Base-by-base conservation (phyloP, 2,113 vertebrate species). In the Cyanoderma ruficeps region DNA sequence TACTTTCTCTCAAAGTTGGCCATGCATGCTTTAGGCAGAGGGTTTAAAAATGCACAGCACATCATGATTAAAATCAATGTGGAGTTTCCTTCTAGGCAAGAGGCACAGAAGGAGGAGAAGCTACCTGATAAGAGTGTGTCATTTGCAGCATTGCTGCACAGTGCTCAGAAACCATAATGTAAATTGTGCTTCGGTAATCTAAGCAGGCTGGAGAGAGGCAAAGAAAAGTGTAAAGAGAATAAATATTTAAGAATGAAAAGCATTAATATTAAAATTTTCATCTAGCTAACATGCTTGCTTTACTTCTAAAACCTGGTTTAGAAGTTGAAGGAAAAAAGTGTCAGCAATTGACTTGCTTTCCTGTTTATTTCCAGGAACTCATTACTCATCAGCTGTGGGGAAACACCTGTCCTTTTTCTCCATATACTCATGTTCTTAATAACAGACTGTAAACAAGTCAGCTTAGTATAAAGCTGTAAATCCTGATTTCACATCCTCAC, bases 381-480 rank as follows among this genome's bases (percentile, higher is more conserved):
- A 49, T 87, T 89, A 57, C 37, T 96, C 63, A 64, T 35, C 65
- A 46, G 42, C 61, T 52, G 7, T 68, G 35, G 84, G 94, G 84
- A 96, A 95, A 42, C 93, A 94, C 81, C 91, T 97, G 84, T 57
- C 49, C 37, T 78, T 75, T 82, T 79, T 89, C 46, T 91, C 80
- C 28, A 7, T 68, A 17, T 28, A 7, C 25, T 82, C 53, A 37
- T 25, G 56, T 91, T 76, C 44, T 55, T 87, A 60, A 75, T 71
- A 71, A 50, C 46, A 60, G 39, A 21, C 21, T 68, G 28, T 87
- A 89, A 87, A 84, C 31, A 15, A 74, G 59, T 55, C 39, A 35
- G 18, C 49, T 31, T 28, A 39, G 25, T 60, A 6, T 61, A 24
- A 42, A 53, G n/a, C 33, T 69, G 41, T 81, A 68, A 84, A 68